Conservation (phyloP, 2,888 invertebrate species). For the Conistra vaccinii region DNA sequence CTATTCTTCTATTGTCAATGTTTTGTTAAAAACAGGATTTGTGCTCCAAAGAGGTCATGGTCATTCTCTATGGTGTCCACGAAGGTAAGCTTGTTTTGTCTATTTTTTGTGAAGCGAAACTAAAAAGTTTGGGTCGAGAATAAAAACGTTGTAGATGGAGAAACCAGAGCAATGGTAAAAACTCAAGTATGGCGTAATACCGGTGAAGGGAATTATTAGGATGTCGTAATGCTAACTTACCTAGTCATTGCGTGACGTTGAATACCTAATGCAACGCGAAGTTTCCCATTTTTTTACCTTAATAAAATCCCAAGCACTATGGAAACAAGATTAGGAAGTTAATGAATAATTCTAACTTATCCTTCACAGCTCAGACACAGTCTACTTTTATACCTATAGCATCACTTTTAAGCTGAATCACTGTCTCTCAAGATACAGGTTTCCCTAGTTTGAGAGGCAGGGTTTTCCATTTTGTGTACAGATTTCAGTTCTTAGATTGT, state of each 20-base stretch:
- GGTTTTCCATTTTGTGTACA: too few relatives aligned
- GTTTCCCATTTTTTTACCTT: constrained; percentile 5
- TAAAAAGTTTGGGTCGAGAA: constrained; percentile 19
- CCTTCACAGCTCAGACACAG: not conserved
- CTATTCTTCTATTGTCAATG: constrained; percentile 52
- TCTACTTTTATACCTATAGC: too few relatives aligned
- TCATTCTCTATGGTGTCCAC: constrained; percentile 56
- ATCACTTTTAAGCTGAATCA: too few relatives aligned
- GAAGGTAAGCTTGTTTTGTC: constrained; percentile 39
- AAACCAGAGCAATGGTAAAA: constrained; percentile 32
- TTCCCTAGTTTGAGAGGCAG: too few relatives aligned
- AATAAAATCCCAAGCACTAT: not conserved
- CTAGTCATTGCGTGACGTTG: not conserved
- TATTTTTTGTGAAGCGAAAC: constrained; percentile 28
- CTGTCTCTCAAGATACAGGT: too few relatives aligned
- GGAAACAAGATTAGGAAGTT: not conserved
- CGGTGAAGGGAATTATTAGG: constrained; percentile 1
- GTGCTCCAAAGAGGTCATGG: constrained; percentile 50
- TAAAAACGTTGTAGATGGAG: constrained; percentile 25
- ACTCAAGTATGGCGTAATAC: constrained; percentile 7
- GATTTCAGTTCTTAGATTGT: too few relatives aligned
- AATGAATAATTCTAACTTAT: not conserved
- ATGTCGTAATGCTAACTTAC: not conserved
- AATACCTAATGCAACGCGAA: not conserved
- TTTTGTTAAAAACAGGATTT: constrained; percentile 50